Evolutionary conservation across 2,888 invertebrate species (phyloP).

Genomic region (Hirtodrosophila cameraria): DNA sequence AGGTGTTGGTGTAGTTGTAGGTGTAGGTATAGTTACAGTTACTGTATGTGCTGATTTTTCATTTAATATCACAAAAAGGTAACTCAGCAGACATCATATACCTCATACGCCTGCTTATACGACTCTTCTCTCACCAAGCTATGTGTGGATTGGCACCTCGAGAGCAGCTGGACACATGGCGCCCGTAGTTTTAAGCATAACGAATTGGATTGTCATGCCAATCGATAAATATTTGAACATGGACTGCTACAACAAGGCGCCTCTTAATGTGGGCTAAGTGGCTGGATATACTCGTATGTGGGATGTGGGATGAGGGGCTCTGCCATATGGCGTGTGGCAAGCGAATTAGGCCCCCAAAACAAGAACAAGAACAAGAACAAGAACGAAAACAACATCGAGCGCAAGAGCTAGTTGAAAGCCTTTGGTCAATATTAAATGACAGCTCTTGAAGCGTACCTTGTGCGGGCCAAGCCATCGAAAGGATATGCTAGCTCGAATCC

Average conservation of each 20-base stretch:
- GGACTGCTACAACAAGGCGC: conserved; percentile 41
- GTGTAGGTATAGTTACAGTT: conserved; percentile 4
- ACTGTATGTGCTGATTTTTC: conserved; percentile 61
- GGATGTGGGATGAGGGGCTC: conserved; percentile 15
- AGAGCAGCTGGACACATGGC: conserved; percentile 26
- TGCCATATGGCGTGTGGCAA: conserved; percentile 42
- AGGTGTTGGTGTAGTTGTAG: no score
- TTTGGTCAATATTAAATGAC: conserved; percentile 70
- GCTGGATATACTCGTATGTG: conserved; percentile 23
- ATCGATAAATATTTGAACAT: conserved; percentile 78
- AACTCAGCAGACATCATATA: neutral
- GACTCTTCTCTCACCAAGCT: neutral
- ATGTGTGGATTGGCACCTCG: conserved; percentile 35
- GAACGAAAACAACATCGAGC: neutral
- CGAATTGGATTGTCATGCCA: conserved; percentile 77
- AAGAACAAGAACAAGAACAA: neutral
- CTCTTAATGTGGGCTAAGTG: conserved; percentile 71
- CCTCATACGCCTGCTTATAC: neutral
- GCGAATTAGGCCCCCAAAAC: conserved; percentile 36
- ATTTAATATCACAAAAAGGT: conserved; percentile 59
- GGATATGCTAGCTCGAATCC: conserved; percentile 26
- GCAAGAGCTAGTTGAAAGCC: conserved; percentile 27
- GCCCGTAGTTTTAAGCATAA: conserved; percentile 72
- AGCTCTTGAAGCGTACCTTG: conserved; percentile 21
- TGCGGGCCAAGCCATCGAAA: conserved; percentile 31